Conservation (phyloP, 2,797 vertebrate species). For the Mormyrus hasselquistii region DNA sequence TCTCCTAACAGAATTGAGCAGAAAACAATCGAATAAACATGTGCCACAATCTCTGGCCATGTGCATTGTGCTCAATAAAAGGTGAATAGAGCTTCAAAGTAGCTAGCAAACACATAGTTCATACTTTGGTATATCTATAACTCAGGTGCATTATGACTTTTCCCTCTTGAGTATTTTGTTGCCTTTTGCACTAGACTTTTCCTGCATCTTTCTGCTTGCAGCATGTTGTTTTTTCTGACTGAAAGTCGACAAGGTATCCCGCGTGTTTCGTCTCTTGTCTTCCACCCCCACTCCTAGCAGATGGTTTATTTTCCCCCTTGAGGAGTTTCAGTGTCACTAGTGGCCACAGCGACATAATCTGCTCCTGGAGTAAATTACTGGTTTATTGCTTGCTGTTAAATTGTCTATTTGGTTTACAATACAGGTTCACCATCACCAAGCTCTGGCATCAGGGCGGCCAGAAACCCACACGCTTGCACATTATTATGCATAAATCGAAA, state of each 20-base stretch:
- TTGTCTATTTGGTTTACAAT: neutral
- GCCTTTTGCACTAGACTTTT: neutral
- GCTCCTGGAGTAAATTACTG: neutral
- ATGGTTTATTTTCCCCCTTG: neutral
- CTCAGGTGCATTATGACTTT: neutral
- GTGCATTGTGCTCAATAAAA: neutral
- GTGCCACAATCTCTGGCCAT: neutral
- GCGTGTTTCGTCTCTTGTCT: neutral
- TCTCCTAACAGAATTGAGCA: neutral
- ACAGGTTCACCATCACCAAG: neutral
- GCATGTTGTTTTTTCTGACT: neutral
- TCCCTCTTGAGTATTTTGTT: neutral
- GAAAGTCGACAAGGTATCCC: neutral
- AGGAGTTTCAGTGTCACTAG: neutral
- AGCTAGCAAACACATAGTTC: neutral
- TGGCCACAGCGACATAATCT: neutral
- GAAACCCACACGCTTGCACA: neutral
- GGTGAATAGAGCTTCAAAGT: neutral
- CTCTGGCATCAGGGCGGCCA: neutral
- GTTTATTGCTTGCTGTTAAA: neutral
- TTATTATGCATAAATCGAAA: neutral
- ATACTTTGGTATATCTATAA: neutral
- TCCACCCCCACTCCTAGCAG: neutral
- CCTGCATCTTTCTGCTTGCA: neutral
- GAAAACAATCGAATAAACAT: neutral